phyloP scores from a whole-genome alignment of 2,888 invertebrate species.

The Automeris io region DNA sequence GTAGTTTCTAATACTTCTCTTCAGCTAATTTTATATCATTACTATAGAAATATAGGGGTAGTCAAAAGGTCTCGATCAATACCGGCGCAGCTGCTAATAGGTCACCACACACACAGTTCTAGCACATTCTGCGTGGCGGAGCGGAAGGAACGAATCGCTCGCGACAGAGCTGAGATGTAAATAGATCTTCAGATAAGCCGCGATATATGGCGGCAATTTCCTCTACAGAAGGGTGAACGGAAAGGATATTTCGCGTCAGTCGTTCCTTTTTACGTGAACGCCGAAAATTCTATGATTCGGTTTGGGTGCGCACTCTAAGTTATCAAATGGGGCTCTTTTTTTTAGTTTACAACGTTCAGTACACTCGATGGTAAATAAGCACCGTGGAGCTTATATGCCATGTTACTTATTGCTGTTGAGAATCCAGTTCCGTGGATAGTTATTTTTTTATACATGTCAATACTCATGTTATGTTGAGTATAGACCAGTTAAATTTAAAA shows the following conservation, averaged over 20 bases:
- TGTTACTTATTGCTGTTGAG: no score
- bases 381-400: no score
- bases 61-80: not conserved
- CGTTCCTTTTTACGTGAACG: slow-evolving; percentile 45
- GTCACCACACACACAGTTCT: not conserved
- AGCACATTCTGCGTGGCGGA: slow-evolving; percentile 3
- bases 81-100: not conserved
- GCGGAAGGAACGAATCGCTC: slow-evolving; percentile 34
- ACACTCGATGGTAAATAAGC: no score
- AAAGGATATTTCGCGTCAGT: slow-evolving; percentile 41
- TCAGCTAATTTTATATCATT: no score
- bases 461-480: no score
- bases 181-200: slow-evolving; percentile 63
- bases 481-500: no score
- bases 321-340: not conserved
- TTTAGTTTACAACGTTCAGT: no score
- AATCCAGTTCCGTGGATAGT: no score
- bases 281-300: slow-evolving; percentile 31
- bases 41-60: no score
- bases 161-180: slow-evolving; percentile 50
- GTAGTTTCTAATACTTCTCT: no score
- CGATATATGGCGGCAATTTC: slow-evolving; percentile 68
- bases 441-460: no score
- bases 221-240: slow-evolving; percentile 54
- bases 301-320: not conserved